A percentile compares a stretch with the other conserved stretches of the same genome.
Conservation (phyloP, 1,140 invertebrate species). For the Bombyx mandarina region DNA sequence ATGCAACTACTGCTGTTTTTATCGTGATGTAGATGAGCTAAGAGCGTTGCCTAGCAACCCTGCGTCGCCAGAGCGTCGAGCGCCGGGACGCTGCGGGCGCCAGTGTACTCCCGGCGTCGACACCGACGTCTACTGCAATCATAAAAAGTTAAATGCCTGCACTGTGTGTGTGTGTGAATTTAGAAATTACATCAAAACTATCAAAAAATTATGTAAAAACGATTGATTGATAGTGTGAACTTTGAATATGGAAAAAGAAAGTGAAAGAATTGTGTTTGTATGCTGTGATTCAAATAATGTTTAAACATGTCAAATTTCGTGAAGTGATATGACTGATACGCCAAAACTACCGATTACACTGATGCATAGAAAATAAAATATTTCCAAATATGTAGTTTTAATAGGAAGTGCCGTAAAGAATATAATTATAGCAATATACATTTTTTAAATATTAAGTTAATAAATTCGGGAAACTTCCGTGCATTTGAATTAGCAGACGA, state of each 20-base stretch:
- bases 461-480: too few species aligned
- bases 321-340: neutral
- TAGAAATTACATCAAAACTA: neutral
- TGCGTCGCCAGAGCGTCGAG: constrained; percentile 34
- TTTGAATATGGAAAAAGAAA: neutral
- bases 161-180: too few species aligned
- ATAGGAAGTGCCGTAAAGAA: too few species aligned
- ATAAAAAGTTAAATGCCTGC: neutral
- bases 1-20: too few species aligned
- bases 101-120: constrained; percentile 34
- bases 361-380: too few species aligned
- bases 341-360: too few species aligned
- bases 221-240: neutral
- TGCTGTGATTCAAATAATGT: neutral
- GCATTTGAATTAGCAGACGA: too few species aligned
- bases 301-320: neutral
- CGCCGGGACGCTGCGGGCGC: constrained; percentile 31
- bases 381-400: too few species aligned
- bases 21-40: neutral
- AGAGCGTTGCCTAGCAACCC: constrained; percentile 35
- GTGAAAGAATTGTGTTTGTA: neutral
- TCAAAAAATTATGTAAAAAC: neutral
- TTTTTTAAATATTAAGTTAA: too few species aligned
- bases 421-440: too few species aligned
- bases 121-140: constrained; percentile 3